Percentiles rank a stretch among this genome's conserved stretches.
These are phyloP conservation scores for Aleadryas rufinucha DNA, from an alignment of 2,113 vertebrate species.

Conservation along the genomic window DNA sequence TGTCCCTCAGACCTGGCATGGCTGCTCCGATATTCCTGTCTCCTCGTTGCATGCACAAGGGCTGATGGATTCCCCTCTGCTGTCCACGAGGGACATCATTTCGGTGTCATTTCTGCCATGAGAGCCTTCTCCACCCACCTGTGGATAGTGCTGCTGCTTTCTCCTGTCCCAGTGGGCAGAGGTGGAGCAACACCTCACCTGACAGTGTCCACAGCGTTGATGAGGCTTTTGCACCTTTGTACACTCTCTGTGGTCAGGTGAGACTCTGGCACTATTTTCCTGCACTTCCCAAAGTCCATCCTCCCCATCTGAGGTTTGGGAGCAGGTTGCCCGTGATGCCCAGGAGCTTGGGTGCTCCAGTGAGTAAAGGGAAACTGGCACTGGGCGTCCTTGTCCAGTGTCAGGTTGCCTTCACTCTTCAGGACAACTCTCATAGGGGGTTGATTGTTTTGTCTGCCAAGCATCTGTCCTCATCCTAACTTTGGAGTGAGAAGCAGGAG, in stretches of 20 bases:
- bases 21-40: neutral
- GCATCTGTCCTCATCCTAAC: neutral
- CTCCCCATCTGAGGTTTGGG: neutral
- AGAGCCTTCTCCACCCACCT: neutral
- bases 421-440: neutral
- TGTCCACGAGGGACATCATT: neutral
- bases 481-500: neutral
- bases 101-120: neutral
- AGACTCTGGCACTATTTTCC: neutral
- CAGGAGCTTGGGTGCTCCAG: neutral
- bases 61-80: neutral
- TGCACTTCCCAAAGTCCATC: neutral
- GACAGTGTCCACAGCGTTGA: rapidly evolving
- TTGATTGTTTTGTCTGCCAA: neutral
- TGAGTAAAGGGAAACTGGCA: rapidly evolving
- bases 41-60: neutral
- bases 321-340: neutral
- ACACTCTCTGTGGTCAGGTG: neutral
- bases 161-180: neutral
- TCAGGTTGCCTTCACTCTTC: neutral
- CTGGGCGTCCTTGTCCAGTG: neutral
- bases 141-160: neutral
- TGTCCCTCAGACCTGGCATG: neutral
- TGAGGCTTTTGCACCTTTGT: neutral
- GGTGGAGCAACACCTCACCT: neutral